phyloP scores from a whole-genome alignment of 2,113 vertebrate species.

The Chunga burmeisteri region DNA sequence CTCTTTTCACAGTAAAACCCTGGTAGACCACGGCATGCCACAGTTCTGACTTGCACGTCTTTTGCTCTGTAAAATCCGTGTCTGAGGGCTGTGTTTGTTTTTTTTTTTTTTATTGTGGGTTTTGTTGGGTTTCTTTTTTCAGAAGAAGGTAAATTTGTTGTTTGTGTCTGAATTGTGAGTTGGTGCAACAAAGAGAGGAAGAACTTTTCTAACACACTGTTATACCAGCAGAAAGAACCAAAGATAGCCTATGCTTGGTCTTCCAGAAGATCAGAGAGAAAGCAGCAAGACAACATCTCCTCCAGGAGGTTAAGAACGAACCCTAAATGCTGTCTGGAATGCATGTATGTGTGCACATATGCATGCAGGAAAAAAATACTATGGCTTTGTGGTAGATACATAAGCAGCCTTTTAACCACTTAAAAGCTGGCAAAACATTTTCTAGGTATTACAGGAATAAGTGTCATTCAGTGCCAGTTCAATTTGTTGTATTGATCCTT shows the following conservation, averaged over 20 bases:
- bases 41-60: background rate
- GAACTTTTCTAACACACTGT: background rate
- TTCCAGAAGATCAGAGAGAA: background rate
- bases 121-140: background rate
- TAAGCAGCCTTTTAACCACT: background rate
- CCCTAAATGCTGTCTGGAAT: background rate
- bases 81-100: background rate
- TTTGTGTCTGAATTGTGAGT: background rate
- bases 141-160: background rate
- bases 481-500: background rate
- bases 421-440: background rate
- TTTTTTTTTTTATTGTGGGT: background rate
- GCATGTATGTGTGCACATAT: too few relatives aligned
- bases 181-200: background rate
- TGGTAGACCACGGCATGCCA: background rate
- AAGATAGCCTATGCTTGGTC: background rate
- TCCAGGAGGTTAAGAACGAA: background rate
- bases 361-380: background rate
- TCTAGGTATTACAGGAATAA: background rate
- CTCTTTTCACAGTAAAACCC: background rate
- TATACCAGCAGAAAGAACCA: background rate
- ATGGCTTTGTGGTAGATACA: background rate
- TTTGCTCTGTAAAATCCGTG: background rate
- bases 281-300: background rate
- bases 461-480: background rate